These are phyloP conservation scores for Esperia sulphurella DNA, from an alignment of 2,888 invertebrate genomes.

Conservation along the genomic window DNA sequence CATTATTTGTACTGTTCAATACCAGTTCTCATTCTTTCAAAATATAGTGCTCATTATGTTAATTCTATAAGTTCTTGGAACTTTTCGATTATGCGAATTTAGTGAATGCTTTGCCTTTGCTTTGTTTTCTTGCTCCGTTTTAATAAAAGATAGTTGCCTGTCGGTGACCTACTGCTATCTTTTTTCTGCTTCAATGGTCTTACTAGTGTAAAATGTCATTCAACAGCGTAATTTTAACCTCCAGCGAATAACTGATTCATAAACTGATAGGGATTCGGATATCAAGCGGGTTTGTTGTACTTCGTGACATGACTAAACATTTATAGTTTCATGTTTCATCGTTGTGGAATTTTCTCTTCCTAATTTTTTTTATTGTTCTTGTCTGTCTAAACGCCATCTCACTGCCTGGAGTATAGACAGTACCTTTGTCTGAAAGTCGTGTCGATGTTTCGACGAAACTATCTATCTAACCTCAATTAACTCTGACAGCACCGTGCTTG, in stretches of 20 bases:
- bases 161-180: not conserved
- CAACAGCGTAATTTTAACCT: not conserved
- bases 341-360: constrained; percentile 42
- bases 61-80: too few relatives aligned
- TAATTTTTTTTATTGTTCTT: constrained; percentile 41
- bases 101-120: not conserved
- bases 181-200: constrained; percentile 2
- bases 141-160: not conserved
- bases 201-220: not conserved
- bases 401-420: constrained; percentile 46
- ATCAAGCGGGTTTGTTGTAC: constrained; percentile 19
- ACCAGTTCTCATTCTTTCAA: constrained; percentile 3
- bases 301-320: constrained; percentile 1
- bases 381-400: constrained; percentile 30
- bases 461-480: constrained; percentile 64
- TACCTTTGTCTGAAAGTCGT: constrained; percentile 57
- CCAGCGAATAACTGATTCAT: not conserved
- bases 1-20: constrained; percentile 22
- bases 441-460: constrained; percentile 51
- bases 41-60: too few relatives aligned
- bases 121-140: not conserved
- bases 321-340: constrained; percentile 38
- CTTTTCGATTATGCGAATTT: too few relatives aligned
- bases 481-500: constrained; percentile 51
- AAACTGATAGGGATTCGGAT: constrained; percentile 28